phyloP scores from a whole-genome alignment of 2,888 invertebrate species.

The Stictocephala bisonia region DNA sequence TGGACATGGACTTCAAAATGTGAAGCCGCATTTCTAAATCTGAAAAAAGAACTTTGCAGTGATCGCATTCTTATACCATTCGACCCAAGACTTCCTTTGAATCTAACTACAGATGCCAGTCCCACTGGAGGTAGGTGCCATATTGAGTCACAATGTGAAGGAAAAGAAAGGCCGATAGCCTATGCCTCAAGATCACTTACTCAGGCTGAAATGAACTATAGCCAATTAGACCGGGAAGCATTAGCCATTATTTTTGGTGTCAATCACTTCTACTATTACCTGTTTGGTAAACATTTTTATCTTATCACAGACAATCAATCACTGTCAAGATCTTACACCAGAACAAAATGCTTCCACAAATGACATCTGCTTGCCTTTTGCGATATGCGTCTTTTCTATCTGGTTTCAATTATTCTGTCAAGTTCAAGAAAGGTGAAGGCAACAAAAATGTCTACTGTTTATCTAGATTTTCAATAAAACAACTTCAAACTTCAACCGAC shows the following conservation, averaged over 20 bases:
- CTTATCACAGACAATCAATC: constrained; percentile 48
- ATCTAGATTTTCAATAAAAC: constrained; percentile 44
- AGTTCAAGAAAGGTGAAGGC: constrained; percentile 48
- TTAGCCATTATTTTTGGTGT: constrained; percentile 48
- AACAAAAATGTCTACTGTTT: constrained; percentile 52
- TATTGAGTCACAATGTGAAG: constrained; percentile 50
- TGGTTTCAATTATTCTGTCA: constrained; percentile 50
- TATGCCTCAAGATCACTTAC: constrained; percentile 49
- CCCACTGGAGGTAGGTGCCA: constrained; percentile 46
- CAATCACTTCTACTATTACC: constrained; percentile 48
- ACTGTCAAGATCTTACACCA: constrained; percentile 46
- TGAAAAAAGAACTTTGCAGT: constrained; percentile 54
- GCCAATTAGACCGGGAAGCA: constrained; percentile 52
- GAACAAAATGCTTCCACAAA: constrained; percentile 36
- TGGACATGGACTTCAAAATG: constrained; percentile 51
- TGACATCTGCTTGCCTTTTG: constrained; percentile 43
- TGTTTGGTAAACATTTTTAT: constrained; percentile 45
- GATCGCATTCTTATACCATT: constrained; percentile 54
- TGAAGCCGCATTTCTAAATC: constrained; percentile 52
- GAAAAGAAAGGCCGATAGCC: constrained; percentile 47
- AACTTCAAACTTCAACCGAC: not conserved
- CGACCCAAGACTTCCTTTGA: constrained; percentile 52
- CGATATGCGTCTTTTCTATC: constrained; percentile 50
- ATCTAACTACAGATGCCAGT: constrained; percentile 52
- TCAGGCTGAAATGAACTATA: constrained; percentile 48